Evolutionary conservation across 1,140 invertebrate genomes (phyloP).

Genomic region (Oncopodura yosiiana): DNA sequence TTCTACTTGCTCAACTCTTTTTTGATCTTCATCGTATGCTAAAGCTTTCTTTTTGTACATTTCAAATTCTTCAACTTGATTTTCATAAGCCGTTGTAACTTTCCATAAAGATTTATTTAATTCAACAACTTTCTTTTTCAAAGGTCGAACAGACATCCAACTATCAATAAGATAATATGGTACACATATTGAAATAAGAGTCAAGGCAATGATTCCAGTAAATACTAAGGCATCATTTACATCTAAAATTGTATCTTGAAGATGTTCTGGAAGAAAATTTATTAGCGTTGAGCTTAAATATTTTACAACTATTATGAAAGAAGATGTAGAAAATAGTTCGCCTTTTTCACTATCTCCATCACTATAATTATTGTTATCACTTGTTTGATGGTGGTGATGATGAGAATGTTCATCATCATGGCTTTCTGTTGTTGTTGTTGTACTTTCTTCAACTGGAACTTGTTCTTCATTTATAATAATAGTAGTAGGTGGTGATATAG

Average conservation of each 20-base stretch:
- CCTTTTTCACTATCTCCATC: background rate
- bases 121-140: constrained; percentile 34
- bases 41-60: constrained; percentile 32
- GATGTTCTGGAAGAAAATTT: constrained; percentile 28
- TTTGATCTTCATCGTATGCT: constrained; percentile 29
- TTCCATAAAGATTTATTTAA: constrained; percentile 33
- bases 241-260: constrained; percentile 34
- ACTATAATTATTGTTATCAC: constrained; percentile 21
- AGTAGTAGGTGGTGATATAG: background rate
- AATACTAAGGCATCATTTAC: constrained; percentile 32
- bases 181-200: constrained; percentile 31
- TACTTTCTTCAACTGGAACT: background rate
- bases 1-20: constrained; percentile 29
- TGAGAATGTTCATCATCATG: constrained; percentile 7
- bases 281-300: constrained; percentile 29
- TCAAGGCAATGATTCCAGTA: constrained; percentile 33
- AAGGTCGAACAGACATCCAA: constrained; percentile 19
- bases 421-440: background rate
- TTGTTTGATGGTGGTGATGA: constrained; percentile 19
- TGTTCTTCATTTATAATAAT: background rate
- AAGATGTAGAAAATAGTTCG: background rate
- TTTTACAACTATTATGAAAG: constrained; percentile 21
- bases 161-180: constrained; percentile 33
- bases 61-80: constrained; percentile 34
- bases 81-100: constrained; percentile 33